Conservation (phyloP, 2,113 vertebrate species). For the Pangasianodon gigas region DNA sequence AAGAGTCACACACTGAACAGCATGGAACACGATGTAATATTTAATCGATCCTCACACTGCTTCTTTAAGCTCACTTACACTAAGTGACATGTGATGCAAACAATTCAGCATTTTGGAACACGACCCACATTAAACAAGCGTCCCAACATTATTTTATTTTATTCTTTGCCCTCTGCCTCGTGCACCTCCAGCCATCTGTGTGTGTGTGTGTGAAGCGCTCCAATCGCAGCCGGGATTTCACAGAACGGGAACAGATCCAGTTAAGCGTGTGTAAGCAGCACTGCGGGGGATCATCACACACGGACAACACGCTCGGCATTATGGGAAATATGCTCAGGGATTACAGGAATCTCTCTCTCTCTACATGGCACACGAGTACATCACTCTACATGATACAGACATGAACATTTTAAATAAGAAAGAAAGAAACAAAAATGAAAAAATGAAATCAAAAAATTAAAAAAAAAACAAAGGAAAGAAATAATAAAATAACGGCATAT, state of each 20-base stretch:
- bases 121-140: neutral
- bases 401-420: neutral
- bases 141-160: neutral
- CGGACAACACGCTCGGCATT: conserved; percentile 29
- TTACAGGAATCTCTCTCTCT: conserved; percentile 25
- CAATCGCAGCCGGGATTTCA: conserved; percentile 2
- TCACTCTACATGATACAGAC: neutral
- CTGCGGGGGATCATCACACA: neutral
- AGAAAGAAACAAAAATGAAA: neutral
- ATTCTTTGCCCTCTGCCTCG: neutral
- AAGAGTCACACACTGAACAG: neutral
- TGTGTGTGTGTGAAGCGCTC: neutral
- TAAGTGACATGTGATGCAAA: neutral
- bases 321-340: conserved; percentile 43
- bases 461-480: neutral
- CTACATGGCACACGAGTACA: neutral
- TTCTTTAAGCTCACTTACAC: neutral
- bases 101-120: neutral
- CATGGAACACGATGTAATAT: neutral
- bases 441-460: neutral
- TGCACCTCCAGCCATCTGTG: neutral
- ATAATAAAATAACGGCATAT: neutral
- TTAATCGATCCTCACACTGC: neutral
- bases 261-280: conserved; percentile 39
- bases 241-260: conserved; percentile 19